Base-by-base conservation (phyloP, 2,797 vertebrate genomes). In the Gymnothorax reevesii region DNA sequence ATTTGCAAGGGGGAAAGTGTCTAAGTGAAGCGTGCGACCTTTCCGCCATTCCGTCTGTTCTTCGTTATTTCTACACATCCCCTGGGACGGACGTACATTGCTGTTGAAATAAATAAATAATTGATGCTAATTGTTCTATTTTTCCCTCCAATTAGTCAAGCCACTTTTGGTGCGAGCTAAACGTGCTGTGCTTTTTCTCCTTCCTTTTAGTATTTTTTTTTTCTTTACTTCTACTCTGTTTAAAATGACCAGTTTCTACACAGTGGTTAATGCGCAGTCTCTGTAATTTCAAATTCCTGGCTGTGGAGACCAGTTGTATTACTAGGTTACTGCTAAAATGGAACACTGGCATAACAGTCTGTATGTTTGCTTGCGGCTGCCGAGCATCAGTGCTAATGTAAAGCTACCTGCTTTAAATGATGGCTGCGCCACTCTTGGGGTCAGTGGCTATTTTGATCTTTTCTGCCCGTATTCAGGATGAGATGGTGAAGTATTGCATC, bases 21-120 rank as follows among this genome's bases (percentile, higher is more conserved):
- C 82, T 54, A 89, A 88, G 90, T 88, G 88, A 91, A 90, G 84
- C 60, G 86, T 55, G 87, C 91, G 91, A 93, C 91, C 91, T 91
- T 90, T 92, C 90, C 88, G 87, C 85, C 89, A 88, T 86, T 89
- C 91, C 92, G 92, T 93, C 93, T 92, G 92, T 89, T 91, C 85
- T 83, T 79, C 64, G 73, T 90, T 90, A 90, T 91, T 89, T 88
- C 84, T 83, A 90, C 88, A 88, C 88, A 87, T 90, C 92, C 90
- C 90, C 79, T 54, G 92, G 89, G 91, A 91, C 88, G 85, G 88
- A 90, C 66, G 57, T 83, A 89, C 87, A 90, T 91, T 90, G 87
- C 87, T 86, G 86, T 84, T 62, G 83, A 52, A 77, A 77, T 77
- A 79, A 79, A 79, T 79, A 75, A 77, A 71, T 73, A 73, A 42